phyloP scores from a whole-genome alignment of 2,888 invertebrate genomes.

The Galerucella calmariensis region DNA sequence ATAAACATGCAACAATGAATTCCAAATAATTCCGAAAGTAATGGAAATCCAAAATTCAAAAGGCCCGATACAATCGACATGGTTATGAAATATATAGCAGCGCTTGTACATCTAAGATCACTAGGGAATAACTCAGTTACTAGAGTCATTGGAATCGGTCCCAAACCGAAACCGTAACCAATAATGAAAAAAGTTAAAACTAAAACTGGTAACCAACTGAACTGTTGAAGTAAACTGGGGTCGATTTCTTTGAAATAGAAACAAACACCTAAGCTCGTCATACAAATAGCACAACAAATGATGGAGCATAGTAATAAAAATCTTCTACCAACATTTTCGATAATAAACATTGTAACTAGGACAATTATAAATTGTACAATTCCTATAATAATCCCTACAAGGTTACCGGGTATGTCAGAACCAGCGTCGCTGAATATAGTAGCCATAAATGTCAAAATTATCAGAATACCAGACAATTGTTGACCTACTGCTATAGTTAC shows the following conservation, averaged over 20 bases:
- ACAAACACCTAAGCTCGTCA: constrained; percentile 69
- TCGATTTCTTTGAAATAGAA: constrained; percentile 69
- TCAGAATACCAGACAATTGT: constrained; percentile 81
- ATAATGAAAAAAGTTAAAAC: constrained; percentile 77
- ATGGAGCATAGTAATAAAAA: constrained; percentile 76
- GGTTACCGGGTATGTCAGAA: constrained; percentile 68
- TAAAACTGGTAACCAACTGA: constrained; percentile 76
- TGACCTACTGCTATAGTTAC: constrained; percentile 61
- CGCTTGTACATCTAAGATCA: constrained; percentile 77
- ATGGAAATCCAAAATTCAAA: constrained; percentile 45
- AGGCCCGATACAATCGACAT: constrained; percentile 38
- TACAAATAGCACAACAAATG: constrained; percentile 71
- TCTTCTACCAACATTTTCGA: constrained; percentile 79
- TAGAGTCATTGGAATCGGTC: constrained; percentile 83
- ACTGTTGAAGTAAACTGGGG: constrained; percentile 50
- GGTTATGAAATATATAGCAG: constrained; percentile 34
- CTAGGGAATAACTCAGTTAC: constrained; percentile 84
- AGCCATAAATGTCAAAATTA: constrained; percentile 80
- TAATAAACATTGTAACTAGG: constrained; percentile 77
- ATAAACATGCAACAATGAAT: constrained; percentile 40
- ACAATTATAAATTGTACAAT: constrained; percentile 76
- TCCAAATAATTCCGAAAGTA: constrained; percentile 34
- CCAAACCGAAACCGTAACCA: constrained; percentile 76
- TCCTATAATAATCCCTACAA: constrained; percentile 80
- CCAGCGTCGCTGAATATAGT: constrained; percentile 78